These are phyloP conservation scores for Eulacestoma nigropectus DNA, from an alignment of 2,113 vertebrate species.

Conservation along the genomic window DNA sequence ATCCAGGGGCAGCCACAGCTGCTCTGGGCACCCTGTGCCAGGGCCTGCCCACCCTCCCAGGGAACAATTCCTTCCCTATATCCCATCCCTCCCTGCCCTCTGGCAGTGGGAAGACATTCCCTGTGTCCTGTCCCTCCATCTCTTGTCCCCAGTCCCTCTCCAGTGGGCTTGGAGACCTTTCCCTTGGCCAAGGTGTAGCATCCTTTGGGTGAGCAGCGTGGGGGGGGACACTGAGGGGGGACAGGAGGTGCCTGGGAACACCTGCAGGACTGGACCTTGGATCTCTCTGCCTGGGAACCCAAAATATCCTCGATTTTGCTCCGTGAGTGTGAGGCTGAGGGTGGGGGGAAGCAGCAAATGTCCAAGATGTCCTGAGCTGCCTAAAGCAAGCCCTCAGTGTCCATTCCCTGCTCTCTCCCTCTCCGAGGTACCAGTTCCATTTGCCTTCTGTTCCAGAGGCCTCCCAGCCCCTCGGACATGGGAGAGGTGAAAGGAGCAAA, in stretches of 20 bases:
- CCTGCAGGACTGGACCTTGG: not conserved
- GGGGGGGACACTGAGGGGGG: not conserved
- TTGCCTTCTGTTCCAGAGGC: not conserved
- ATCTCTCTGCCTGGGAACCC: fast-evolving
- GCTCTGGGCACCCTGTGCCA: not conserved
- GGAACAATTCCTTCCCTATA: fast-evolving
- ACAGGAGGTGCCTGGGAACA: not conserved
- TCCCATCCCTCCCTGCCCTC: not conserved
- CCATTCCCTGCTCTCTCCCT: not conserved
- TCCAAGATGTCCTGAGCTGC: not conserved
- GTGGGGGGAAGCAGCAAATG: no score
- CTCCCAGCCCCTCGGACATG: fast-evolving
- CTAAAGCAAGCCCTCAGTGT: not conserved
- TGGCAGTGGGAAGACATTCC: not conserved
- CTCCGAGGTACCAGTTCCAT: not conserved
- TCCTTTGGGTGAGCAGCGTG: not conserved
- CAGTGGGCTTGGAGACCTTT: not conserved
- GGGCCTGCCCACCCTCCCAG: not conserved
- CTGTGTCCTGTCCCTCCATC: fast-evolving
- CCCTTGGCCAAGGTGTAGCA: not conserved
- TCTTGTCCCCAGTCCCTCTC: not conserved
- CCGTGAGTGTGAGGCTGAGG: not conserved
- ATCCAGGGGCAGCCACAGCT: not conserved
- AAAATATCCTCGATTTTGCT: not conserved
- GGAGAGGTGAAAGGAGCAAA: not conserved